A percentile compares a stretch with the other conserved stretches of the same genome.
Evolutionary conservation across 1,140 invertebrate genomes (phyloP).

Genomic region (Penaeus indicus): DNA sequence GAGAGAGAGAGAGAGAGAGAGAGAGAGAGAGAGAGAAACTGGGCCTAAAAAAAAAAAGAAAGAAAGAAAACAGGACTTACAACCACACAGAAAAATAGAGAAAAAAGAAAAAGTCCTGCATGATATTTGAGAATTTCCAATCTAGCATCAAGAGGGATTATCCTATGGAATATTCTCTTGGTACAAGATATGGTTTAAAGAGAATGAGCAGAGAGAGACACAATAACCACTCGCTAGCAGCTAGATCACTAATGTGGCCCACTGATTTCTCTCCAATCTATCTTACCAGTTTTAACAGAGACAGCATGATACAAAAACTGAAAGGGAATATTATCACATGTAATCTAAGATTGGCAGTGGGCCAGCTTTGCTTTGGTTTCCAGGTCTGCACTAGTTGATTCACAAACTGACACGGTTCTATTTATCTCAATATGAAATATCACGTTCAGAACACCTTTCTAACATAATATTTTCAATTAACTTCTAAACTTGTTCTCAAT

Average conservation of each 20-base stretch:
- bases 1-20: no score
- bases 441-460: no score
- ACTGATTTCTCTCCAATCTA: background rate
- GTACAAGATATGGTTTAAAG: background rate
- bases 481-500: conserved; percentile 23
- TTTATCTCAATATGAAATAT: no score
- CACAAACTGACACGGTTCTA: no score
- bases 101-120: background rate
- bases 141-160: conserved; percentile 11
- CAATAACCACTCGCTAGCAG: no score
- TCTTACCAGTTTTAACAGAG: conserved; percentile 15
- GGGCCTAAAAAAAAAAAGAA: no score
- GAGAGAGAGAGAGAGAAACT: no score
- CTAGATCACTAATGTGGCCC: background rate
- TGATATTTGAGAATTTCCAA: conserved; percentile 1
- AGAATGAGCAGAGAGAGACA: background rate
- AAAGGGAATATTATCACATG: conserved; percentile 25
- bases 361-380: background rate
- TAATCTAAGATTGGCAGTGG: conserved; percentile 33
- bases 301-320: conserved; percentile 20
- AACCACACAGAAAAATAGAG: background rate
- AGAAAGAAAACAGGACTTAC: background rate
- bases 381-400: no score
- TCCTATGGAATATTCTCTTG: background rate
- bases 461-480: no score